Conservation (phyloP, 2,113 vertebrate species). For the Entelurus aequoreus region DNA sequence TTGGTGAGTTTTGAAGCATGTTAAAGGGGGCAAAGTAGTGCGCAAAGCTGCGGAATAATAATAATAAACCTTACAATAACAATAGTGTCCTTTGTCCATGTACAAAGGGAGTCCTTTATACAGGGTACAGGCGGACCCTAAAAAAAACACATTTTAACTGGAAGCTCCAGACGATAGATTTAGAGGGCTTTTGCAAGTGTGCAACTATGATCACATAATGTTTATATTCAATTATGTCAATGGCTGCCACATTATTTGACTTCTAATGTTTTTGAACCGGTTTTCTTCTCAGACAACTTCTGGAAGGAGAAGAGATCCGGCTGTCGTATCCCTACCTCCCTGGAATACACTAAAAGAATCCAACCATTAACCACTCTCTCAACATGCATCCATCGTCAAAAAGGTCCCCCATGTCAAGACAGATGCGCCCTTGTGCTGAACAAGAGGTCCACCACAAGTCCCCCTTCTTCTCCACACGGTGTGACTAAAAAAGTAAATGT, state of each 20-base stretch:
- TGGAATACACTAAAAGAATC: conserved; percentile 48
- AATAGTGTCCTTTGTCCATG: no score
- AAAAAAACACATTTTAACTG: no score
- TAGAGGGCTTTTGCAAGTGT: no score
- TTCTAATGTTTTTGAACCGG: not conserved
- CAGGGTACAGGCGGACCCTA: no score
- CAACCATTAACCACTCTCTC: conserved; percentile 17
- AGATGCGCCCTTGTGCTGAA: conserved; percentile 74
- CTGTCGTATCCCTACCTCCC: conserved; percentile 66
- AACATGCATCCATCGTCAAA: not conserved
- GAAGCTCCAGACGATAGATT: no score
- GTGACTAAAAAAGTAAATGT: conserved; percentile 41
- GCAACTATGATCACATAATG: no score
- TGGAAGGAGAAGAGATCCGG: conserved; percentile 83
- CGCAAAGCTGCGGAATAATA: no score
- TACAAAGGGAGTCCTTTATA: no score
- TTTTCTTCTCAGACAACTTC: conserved; percentile 73
- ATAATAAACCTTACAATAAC: no score
- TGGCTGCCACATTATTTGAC: not conserved
- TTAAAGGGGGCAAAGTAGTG: no score
- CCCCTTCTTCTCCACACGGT: conserved; percentile 81
- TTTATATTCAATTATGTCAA: no score
- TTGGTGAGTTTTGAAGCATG: no score
- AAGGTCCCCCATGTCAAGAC: conserved; percentile 64
- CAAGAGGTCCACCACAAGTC: conserved; percentile 76